phyloP scores from a whole-genome alignment of 2,113 vertebrate species.

The Gadus chalcogrammus region DNA sequence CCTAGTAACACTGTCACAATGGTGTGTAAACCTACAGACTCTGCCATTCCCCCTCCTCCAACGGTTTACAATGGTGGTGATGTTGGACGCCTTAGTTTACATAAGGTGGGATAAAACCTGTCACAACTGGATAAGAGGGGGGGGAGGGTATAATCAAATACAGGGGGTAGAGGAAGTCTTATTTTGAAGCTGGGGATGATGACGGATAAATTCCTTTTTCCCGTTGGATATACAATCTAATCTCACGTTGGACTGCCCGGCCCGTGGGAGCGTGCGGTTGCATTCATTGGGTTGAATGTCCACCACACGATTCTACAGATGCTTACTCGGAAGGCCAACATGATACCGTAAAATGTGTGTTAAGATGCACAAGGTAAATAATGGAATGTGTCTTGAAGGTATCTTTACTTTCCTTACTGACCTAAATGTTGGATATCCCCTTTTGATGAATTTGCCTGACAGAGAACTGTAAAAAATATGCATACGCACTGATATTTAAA shows the following conservation, averaged over 20 bases:
- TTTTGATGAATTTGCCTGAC: constrained; percentile 38
- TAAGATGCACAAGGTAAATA: constrained; percentile 54
- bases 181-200: constrained; percentile 64
- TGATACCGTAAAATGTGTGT: constrained; percentile 60
- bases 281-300: constrained; percentile 63
- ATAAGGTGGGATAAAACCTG: constrained; percentile 39
- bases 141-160: constrained; percentile 52
- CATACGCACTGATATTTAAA: constrained; percentile 30
- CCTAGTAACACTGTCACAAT: constrained; percentile 73
- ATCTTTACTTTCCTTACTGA: constrained; percentile 41
- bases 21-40: constrained; percentile 55
- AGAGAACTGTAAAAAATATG: constrained; percentile 31
- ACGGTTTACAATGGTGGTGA: constrained; percentile 53
- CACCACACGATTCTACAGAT: constrained; percentile 62
- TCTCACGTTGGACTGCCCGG: constrained; percentile 66
- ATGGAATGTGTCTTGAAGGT: constrained; percentile 57
- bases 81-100: constrained; percentile 49
- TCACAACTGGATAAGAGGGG: constrained; percentile 52
- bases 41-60: constrained; percentile 48
- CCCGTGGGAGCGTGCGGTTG: constrained; percentile 58
- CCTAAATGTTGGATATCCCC: constrained; percentile 45
- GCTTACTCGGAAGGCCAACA: constrained; percentile 61
- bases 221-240: constrained; percentile 59
- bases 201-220: constrained; percentile 64
- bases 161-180: constrained; percentile 59